Evolutionary conservation across 2,113 vertebrate genomes (phyloP).

Genomic region (Chionis minor): DNA sequence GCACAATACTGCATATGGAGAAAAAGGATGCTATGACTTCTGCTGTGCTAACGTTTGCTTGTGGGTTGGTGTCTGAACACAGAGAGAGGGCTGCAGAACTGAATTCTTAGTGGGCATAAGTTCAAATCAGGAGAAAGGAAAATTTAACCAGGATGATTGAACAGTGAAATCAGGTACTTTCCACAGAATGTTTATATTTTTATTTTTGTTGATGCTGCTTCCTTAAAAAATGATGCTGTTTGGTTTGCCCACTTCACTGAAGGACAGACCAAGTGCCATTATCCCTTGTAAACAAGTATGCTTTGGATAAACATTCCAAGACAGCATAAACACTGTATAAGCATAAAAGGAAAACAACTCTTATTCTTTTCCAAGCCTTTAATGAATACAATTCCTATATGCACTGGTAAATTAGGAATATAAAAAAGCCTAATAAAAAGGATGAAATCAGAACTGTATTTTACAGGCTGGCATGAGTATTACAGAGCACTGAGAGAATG

Average conservation of each 20-base stretch:
- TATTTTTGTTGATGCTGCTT: neutral
- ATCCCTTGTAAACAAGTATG: neutral
- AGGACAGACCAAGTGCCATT: neutral
- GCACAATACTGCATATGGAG: neutral
- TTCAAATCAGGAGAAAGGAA: neutral
- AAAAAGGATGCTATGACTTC: neutral
- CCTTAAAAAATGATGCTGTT: neutral
- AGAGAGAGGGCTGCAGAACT: neutral
- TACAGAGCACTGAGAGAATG: neutral
- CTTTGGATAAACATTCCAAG: conserved; percentile 16
- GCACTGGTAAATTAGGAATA: neutral
- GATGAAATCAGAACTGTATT: neutral
- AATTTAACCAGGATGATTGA: neutral
- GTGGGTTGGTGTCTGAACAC: neutral
- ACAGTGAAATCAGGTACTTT: neutral
- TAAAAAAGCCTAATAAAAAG: neutral
- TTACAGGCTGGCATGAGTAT: neutral
- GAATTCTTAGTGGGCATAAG: neutral
- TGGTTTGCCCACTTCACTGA: neutral
- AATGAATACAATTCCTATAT: neutral
- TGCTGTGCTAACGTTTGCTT: neutral
- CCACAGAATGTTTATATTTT: neutral
- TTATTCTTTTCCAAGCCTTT: neutral
- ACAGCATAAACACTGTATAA: neutral
- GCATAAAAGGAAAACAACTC: neutral